These are phyloP conservation scores for Coturnix japonica DNA, from an alignment of 2,113 vertebrate genomes.

Conservation along the genomic window DNA sequence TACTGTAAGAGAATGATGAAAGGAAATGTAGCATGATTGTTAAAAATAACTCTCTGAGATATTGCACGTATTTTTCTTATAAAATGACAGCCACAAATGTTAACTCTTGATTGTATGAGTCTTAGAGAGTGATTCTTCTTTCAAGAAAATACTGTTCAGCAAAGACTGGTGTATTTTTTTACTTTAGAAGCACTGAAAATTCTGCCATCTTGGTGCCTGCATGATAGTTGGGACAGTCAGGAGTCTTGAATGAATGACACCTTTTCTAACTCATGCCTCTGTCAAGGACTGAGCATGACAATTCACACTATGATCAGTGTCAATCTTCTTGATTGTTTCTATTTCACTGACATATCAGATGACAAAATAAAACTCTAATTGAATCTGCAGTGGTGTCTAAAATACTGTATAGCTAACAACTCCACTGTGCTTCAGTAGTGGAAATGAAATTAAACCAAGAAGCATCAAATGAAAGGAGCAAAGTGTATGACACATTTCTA, in stretches of 20 bases:
- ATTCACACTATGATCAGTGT: slow-evolving; percentile 66
- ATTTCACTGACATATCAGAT: slow-evolving; percentile 62
- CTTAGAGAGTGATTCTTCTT: neutral
- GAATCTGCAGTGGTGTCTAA: slow-evolving; percentile 63
- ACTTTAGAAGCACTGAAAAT: neutral
- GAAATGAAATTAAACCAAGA: slow-evolving; percentile 35
- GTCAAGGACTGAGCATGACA: slow-evolving; percentile 58
- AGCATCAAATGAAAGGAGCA: slow-evolving; percentile 36
- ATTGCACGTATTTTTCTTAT: neutral
- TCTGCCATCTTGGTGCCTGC: neutral
- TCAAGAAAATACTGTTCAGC: neutral
- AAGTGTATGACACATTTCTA: slow-evolving; percentile 14
- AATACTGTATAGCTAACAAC: slow-evolving; percentile 43
- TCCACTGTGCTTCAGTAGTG: slow-evolving; percentile 21
- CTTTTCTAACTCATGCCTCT: slow-evolving; percentile 43
- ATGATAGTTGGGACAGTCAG: neutral
- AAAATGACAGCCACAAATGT: neutral
- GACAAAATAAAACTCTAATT: slow-evolving; percentile 66
- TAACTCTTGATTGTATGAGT: neutral
- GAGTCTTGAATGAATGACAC: slow-evolving; percentile 32
- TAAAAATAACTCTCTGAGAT: neutral
- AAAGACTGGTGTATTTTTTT: neutral
- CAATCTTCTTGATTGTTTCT: slow-evolving; percentile 75
- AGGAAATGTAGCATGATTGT: neutral
- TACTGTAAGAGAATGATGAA: neutral